Evolutionary conservation across 2,113 vertebrate species (phyloP), one percentile per base, ranked within the genome.

Genomic region (Mesocricetus auratus): DNA sequence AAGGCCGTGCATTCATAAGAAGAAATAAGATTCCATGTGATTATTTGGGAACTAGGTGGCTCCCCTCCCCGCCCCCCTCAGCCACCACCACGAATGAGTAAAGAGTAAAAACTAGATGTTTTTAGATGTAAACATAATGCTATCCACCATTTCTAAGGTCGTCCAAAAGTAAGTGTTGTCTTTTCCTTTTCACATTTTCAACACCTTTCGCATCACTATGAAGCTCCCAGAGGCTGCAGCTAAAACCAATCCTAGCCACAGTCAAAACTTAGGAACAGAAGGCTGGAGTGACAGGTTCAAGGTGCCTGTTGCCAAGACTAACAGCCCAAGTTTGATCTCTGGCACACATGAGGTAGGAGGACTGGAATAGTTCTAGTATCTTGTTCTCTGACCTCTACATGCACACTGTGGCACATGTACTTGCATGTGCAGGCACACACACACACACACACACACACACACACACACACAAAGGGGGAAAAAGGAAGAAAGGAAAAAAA

Each of bases 131-230:
- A 93, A 89, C 29, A 50, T 21, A 42, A 31, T 4, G 2, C 42
- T 31, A 31, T 56, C 81, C 3, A 45, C 21, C 50, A 73, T 71
- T 73, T 58, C 85, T 88, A 42, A 42, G 7, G 39, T 93, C n/a
- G 8, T 73, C 22, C 69, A 39, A 73, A 73, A 39, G 8, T 75
- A 78, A 69, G 68, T 86, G 75, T 1, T 53, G n/a, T 83, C n/a
- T 87, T 89, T 93, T 90, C 71, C 42, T 96, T 88, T 94, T 81
- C 82, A 87, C 86, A 19, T 92, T 68, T 24, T 69, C 81, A 86
- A 13, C 21, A 74, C 45, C 73, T 58, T 31, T 88, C 88, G 56
- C 66, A 75, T 89, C 58, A 82, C 24, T 26, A 56, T 75, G 75
- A 86, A 95, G 68, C 88, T 82, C 87, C 87, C 50, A 89, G 53